phyloP scores from a whole-genome alignment of 1,140 invertebrate genomes.

The Leptopilina boulardi region DNA sequence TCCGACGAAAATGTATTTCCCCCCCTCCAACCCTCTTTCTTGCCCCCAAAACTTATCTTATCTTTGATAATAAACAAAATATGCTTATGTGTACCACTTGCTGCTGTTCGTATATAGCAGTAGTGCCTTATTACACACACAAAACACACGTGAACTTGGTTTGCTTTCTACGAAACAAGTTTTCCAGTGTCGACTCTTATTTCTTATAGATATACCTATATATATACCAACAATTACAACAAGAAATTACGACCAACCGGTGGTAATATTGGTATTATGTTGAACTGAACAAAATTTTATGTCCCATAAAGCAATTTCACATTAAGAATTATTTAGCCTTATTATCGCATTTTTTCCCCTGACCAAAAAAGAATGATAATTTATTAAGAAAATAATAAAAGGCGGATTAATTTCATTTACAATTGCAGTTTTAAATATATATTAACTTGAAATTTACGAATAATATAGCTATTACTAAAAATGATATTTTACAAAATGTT shows the following conservation, averaged over 20 bases:
- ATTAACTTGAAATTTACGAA: no score
- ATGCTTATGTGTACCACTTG: conserved; percentile 28
- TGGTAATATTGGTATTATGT: conserved; percentile 14
- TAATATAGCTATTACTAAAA: no score
- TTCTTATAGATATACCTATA: conserved; percentile 1
- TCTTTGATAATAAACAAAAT: conserved; percentile 30
- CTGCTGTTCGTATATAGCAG: neutral
- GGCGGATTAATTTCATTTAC: neutral
- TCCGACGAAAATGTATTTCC: conserved; percentile 21
- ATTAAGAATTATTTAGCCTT: conserved; percentile 20
- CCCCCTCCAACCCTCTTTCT: neutral
- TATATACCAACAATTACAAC: conserved; percentile 6
- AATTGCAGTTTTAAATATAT: no score
- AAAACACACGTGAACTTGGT: conserved; percentile 9
- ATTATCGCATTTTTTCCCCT: neutral
- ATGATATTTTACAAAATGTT: no score
- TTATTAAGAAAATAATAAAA: conserved; percentile 4
- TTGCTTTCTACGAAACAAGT: conserved; percentile 31
- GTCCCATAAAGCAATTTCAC: conserved; percentile 1
- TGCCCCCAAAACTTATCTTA: neutral
- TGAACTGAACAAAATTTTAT: conserved; percentile 1
- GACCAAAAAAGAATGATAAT: neutral
- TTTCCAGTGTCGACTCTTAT: neutral
- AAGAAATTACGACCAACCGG: conserved; percentile 9
- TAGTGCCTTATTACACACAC: conserved; percentile 27